A percentile compares a stretch with the other conserved stretches of the same genome.
These are phyloP conservation scores for Meloidogyne hapla DNA, from an alignment of 1,140 invertebrate genomes.

Conservation along the genomic window DNA sequence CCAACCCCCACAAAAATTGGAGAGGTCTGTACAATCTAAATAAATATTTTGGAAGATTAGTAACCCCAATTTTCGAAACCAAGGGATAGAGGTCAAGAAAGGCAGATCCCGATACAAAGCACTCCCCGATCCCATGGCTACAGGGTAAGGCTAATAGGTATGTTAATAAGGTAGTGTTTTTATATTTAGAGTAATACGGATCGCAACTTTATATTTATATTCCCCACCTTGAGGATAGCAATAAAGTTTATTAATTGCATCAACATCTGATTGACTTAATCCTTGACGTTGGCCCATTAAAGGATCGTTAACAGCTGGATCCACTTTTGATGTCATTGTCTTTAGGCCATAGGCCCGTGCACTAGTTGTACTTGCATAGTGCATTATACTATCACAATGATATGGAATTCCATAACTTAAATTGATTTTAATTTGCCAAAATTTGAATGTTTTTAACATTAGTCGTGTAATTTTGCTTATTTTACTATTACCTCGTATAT, in stretches of 20 bases:
- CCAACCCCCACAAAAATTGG: conserved; percentile 10
- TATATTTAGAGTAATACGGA: no score
- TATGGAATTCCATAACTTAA: conserved; percentile 53
- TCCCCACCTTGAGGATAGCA: conserved; percentile 39
- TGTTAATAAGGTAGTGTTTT: no score
- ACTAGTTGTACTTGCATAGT: conserved; percentile 42
- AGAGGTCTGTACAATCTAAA: neutral
- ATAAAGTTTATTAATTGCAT: conserved; percentile 56
- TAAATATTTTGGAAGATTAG: no score
- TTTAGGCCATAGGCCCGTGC: conserved; percentile 29
- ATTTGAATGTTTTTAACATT: no score
- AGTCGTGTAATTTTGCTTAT: no score
- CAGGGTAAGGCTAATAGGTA: no score
- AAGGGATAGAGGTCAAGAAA: no score
- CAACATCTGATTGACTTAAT: conserved; percentile 42
- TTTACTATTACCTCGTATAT: conserved; percentile 54
- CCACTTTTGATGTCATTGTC: conserved; percentile 53
- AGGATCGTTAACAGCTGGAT: conserved; percentile 42
- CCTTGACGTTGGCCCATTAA: conserved; percentile 54
- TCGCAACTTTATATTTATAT: no score
- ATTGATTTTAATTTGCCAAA: no score
- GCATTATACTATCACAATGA: conserved; percentile 54
- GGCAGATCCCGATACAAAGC: no score
- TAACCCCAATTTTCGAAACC: no score
- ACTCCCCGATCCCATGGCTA: no score